Evolutionary conservation across 2,888 invertebrate species (phyloP).

Genomic region (Ctenicera cuprea): DNA sequence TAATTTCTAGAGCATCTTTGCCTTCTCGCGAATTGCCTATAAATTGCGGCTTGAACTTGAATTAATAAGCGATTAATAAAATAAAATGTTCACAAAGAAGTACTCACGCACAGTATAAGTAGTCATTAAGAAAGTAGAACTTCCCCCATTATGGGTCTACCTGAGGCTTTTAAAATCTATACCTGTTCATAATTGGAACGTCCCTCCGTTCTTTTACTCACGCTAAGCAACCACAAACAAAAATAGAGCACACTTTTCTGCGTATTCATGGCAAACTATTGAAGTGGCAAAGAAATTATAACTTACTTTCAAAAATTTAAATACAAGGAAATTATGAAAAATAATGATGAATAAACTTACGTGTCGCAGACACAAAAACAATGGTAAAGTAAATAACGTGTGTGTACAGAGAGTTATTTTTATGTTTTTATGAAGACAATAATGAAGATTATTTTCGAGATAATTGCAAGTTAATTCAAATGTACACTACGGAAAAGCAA

Average conservation of each 20-base stretch:
- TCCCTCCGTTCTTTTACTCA: background rate
- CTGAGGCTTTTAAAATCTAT: slow-evolving; percentile 12
- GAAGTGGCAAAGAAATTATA: background rate
- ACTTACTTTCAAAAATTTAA: too few relatives aligned
- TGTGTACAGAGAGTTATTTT: too few relatives aligned
- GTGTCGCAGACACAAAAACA: too few relatives aligned
- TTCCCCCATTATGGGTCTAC: background rate
- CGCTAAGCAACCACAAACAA: background rate
- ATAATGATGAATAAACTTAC: too few relatives aligned
- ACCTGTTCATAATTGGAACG: background rate
- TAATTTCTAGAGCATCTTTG: too few relatives aligned
- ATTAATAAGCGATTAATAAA: background rate
- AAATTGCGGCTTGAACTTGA: background rate
- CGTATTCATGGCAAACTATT: background rate
- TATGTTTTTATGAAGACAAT: too few relatives aligned
- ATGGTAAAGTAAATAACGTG: too few relatives aligned
- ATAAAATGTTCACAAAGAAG: background rate
- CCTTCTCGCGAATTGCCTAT: too few relatives aligned
- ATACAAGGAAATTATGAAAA: too few relatives aligned
- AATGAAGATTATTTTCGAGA: too few relatives aligned
- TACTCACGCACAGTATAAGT: background rate
- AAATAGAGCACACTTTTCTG: background rate
- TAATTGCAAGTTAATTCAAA: too few relatives aligned
- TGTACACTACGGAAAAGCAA: too few relatives aligned
- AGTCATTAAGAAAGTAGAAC: slow-evolving; percentile 4